Percentiles rank a stretch among this genome's conserved stretches.
Evolutionary conservation across 2,888 invertebrate genomes (phyloP).

Genomic region (Physocephala rufipes): DNA sequence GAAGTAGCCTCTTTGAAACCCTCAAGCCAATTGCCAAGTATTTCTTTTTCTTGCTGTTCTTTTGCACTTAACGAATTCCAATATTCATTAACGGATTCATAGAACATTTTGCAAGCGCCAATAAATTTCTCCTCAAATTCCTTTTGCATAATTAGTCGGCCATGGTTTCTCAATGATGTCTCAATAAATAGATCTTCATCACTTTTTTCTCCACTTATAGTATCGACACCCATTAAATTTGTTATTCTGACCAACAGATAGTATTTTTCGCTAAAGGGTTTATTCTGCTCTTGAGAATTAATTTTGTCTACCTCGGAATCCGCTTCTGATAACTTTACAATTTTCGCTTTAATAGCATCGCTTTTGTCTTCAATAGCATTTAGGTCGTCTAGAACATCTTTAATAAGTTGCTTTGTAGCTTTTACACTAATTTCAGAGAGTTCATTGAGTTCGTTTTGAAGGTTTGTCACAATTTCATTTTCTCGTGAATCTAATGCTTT

Average conservation of each 20-base stretch:
- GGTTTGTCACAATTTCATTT: neutral
- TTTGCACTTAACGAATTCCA: neutral
- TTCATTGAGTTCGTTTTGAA: neutral
- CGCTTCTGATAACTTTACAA: neutral
- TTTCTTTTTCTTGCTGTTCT: neutral
- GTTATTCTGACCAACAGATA: too few relatives aligned
- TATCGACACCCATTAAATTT: too few relatives aligned
- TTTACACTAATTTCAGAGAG: neutral
- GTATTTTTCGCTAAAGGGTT: too few relatives aligned
- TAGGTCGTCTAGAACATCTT: neutral
- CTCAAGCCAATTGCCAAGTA: neutral
- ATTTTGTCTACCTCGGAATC: neutral
- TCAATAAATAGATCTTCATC: neutral
- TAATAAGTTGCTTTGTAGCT: neutral
- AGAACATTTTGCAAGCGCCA: neutral
- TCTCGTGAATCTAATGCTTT: too few relatives aligned
- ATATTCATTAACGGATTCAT: neutral
- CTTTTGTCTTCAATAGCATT: neutral
- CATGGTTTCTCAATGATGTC: neutral
- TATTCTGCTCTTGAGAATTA: neutral
- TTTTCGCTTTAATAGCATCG: neutral
- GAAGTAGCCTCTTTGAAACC: neutral
- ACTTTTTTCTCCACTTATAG: neutral
- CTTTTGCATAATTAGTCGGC: neutral
- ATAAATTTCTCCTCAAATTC: neutral